Evolutionary conservation across 2,888 invertebrate genomes (phyloP), one percentile per base, ranked within the genome.

Genomic region (Caenorhabditis sulstoni): DNA sequence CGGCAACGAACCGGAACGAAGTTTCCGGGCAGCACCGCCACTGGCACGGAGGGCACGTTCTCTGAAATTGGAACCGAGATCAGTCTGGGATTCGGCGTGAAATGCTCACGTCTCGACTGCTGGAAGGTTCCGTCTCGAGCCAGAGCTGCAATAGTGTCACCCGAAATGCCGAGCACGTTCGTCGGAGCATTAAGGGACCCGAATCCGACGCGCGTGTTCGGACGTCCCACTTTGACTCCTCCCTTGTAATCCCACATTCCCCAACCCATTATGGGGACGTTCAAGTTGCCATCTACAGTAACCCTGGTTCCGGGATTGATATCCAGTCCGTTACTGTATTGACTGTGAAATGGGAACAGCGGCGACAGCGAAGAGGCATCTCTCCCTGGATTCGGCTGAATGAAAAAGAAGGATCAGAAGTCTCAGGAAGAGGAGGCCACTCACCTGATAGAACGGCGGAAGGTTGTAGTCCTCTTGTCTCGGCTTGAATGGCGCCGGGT

Each of bases 161-260:
- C 84, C 44, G 80, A 78, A 23, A 88, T 85, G 53, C 87, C 86
- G 9, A 87, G 79, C 11, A 84, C 82, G 67, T 88, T 87, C 0
- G 86, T 86, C 3, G 88, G 88, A 9, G 82, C 68, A 29, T 78
- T 75, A 14, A 88, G 77, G 16, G 81, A 66, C 22, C 88, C 88
- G 67, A 86, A 85, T 4, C 87, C 87, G 16, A 86, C 81, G 53
- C 86, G 65, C 1, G 85, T 86, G 52, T 87, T 86, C 3, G 86
- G 85, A 14, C 85, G 80, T 53, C 86, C 86, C 4, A 82, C 83
- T 49, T 84, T 82, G 3, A 87, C 66, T 62, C 86, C 87, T 81
- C 87, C 87, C 55, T 86, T 87, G 57, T 86, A 86, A 75, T 88
- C 88, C 85, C 85, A 87, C 22, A 88, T 85, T 53, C 88, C 88